Percentiles rank a stretch among this genome's conserved stretches.
phyloP scores from a whole-genome alignment of 2,113 vertebrate genomes.

The Thinocorus orbignyianus region DNA sequence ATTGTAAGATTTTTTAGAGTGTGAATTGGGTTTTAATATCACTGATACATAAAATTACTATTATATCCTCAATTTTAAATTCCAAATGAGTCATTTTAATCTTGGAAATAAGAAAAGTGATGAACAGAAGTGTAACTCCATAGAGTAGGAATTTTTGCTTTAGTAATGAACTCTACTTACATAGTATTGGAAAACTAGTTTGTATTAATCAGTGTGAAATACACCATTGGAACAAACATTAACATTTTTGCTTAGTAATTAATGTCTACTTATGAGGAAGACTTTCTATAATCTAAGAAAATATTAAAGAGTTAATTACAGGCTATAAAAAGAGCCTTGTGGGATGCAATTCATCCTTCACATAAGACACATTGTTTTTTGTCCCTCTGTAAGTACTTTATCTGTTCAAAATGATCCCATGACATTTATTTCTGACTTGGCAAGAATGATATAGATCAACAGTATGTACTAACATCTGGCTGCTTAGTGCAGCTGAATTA shows the following conservation, averaged over 20 bases:
- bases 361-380: background rate
- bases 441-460: background rate
- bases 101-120: background rate
- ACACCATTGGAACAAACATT: background rate
- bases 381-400: background rate
- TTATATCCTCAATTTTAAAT: background rate
- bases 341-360: background rate
- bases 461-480: conserved; percentile 21
- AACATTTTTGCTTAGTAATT: background rate
- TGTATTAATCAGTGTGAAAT: background rate
- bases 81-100: background rate
- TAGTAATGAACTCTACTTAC: background rate
- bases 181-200: background rate
- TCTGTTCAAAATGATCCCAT: conserved; percentile 15
- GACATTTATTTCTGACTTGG: conserved; percentile 1
- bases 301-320: background rate
- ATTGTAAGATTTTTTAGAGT: background rate
- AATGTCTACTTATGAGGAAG: background rate
- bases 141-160: background rate
- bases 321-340: background rate
- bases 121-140: background rate
- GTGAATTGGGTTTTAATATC: background rate
- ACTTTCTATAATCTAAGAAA: background rate
- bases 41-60: background rate
- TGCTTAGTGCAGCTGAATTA: background rate